Conservation (phyloP, 2,888 invertebrate genomes). For the Melitaea athalia region DNA sequence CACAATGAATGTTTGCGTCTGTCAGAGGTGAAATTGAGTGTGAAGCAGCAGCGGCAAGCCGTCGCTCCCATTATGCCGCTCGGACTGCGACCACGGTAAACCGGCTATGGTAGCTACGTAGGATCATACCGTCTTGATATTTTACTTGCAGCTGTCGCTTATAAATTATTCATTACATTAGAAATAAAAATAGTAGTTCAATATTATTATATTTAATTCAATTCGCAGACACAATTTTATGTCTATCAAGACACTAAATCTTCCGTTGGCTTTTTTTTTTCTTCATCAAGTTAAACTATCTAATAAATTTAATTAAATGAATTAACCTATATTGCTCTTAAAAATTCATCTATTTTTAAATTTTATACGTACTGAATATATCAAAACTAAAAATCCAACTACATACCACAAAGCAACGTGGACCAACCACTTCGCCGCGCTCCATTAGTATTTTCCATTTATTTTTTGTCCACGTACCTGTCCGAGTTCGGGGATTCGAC, state of each 20-base stretch:
- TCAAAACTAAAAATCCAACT: slow-evolving; percentile 41
- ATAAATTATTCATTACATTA: slow-evolving; percentile 6
- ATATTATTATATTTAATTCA: not conserved
- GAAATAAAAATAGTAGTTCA: not conserved
- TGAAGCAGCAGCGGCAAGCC: slow-evolving; percentile 80
- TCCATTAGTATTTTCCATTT: slow-evolving; percentile 83
- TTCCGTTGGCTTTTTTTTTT: not conserved
- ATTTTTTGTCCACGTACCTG: slow-evolving; percentile 82
- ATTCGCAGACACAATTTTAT: not conserved
- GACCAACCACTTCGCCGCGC: slow-evolving; percentile 72
- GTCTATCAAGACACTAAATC: not conserved
- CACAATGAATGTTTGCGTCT: slow-evolving; percentile 80
- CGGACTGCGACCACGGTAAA: slow-evolving; percentile 70
- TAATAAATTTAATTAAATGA: not conserved
- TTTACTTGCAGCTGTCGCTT: slow-evolving; percentile 22
- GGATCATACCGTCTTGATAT: slow-evolving; percentile 54
- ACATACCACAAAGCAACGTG: slow-evolving; percentile 60
- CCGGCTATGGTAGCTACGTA: slow-evolving; percentile 62
- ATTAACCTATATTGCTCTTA: not conserved
- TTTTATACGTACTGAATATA: not conserved
- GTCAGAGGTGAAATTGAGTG: slow-evolving; percentile 82
- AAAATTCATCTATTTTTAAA: not conserved
- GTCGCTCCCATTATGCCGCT: slow-evolving; percentile 81
- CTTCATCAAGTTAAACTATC: not conserved
- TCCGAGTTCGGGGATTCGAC: slow-evolving; percentile 77